A percentile compares a stretch with the other conserved stretches of the same genome.
These are phyloP conservation scores for Rhagophthalmus giganteus DNA, from an alignment of 2,888 invertebrate species.

Conservation along the genomic window DNA sequence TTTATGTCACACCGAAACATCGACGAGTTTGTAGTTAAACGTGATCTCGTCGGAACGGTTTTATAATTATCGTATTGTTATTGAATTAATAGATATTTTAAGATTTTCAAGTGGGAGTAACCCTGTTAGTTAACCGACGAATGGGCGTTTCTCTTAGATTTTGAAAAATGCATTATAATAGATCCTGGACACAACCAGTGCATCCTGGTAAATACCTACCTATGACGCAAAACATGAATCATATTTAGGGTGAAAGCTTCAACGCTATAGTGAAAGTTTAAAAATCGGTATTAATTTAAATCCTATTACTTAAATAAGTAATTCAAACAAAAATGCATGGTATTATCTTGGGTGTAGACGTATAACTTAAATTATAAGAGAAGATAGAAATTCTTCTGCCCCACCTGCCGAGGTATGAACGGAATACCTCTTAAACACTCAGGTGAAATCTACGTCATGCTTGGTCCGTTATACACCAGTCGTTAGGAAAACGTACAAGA, in stretches of 20 bases:
- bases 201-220: not conserved
- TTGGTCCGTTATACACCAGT: constrained; percentile 33
- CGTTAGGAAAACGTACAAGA: constrained; percentile 23
- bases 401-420: constrained; percentile 29
- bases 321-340: not conserved
- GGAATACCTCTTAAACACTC: constrained; percentile 32
- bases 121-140: too few relatives aligned
- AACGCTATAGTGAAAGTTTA: not conserved
- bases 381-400: constrained; percentile 17
- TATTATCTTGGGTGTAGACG: not conserved
- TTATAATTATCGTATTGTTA: too few relatives aligned
- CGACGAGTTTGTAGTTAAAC: too few relatives aligned
- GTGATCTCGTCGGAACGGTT: too few relatives aligned
- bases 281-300: not conserved
- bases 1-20: too few relatives aligned
- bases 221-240: not conserved
- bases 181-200: not conserved
- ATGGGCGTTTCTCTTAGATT: too few relatives aligned
- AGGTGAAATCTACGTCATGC: constrained; percentile 35
- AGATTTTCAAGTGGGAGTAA: too few relatives aligned
- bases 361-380: not conserved
- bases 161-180: too few relatives aligned
- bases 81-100: too few relatives aligned
- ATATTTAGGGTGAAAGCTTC: not conserved
- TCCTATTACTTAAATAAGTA: not conserved